Conservation (phyloP, 2,113 vertebrate genomes). For the Polypterus senegalus region DNA sequence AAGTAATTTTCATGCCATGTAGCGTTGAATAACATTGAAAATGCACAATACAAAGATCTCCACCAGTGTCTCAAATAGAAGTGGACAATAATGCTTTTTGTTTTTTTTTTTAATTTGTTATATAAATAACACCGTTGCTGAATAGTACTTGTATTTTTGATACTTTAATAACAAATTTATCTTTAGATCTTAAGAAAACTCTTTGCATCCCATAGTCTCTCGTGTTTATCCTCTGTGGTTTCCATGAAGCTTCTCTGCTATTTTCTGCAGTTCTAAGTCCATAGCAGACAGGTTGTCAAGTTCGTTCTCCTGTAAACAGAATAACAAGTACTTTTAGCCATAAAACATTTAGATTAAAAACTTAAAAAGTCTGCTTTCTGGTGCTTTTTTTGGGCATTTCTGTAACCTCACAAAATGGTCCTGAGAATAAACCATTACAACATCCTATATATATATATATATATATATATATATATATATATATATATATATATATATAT, state of each 20-base stretch:
- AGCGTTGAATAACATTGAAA: conserved; percentile 42
- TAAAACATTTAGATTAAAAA: too few species aligned
- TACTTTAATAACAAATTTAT: too few species aligned
- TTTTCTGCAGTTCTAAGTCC: conserved; percentile 81
- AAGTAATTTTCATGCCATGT: conserved; percentile 58
- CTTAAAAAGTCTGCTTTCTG: too few species aligned
- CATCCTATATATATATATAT: too few species aligned
- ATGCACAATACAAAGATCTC: conserved; percentile 44
- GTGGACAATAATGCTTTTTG: conserved; percentile 38
- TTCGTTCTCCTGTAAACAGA: conserved; percentile 59
- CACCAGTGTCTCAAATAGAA: conserved; percentile 25
- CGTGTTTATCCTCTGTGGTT: conserved; percentile 41
- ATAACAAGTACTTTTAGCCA: not conserved
- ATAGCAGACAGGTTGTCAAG: conserved; percentile 74
- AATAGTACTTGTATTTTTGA: too few species aligned
- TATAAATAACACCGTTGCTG: conserved; percentile 23
- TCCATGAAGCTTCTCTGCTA: conserved; percentile 64
- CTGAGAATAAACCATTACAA: too few species aligned
- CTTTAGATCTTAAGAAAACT: too few species aligned
- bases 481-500: too few species aligned
- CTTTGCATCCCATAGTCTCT: not conserved
- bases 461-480: too few species aligned
- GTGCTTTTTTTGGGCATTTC: too few species aligned
- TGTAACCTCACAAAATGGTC: too few species aligned
- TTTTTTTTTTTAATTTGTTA: conserved; percentile 14